Evolutionary conservation across 2,113 vertebrate genomes (phyloP).

Genomic region (Equus quagga): DNA sequence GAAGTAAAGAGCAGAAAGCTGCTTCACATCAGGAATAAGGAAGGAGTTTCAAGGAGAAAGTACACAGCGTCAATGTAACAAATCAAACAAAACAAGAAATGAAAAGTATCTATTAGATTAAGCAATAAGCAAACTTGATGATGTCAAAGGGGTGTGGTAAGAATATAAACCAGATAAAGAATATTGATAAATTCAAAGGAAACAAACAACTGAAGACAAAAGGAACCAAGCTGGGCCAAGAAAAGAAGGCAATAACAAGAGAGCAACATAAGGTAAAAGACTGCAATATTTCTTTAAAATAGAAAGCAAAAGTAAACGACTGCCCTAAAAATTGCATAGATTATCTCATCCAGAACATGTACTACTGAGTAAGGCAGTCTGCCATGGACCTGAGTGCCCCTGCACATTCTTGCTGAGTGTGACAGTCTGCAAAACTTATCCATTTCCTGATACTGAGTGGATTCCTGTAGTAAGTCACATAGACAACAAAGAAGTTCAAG

Average conservation of each 20-base stretch:
- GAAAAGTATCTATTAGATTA: conserved; percentile 47
- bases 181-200: conserved; percentile 46
- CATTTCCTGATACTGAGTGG: conserved; percentile 29
- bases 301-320: conserved; percentile 52
- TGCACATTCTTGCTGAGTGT: not conserved
- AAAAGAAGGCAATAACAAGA: not conserved
- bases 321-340: not conserved
- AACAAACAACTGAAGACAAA: conserved; percentile 34
- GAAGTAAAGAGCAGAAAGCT: not conserved
- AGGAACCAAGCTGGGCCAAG: not conserved
- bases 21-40: conserved; percentile 1
- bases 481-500: conserved; percentile 35
- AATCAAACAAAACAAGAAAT: conserved; percentile 21
- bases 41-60: not conserved
- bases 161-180: conserved; percentile 56
- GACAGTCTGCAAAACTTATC: not conserved
- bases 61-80: not conserved
- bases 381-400: not conserved
- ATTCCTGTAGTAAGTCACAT: not conserved
- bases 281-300: not conserved
- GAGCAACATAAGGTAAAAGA: not conserved
- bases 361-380: not conserved
- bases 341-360: not conserved
- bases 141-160: conserved; percentile 29
- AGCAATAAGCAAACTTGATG: not conserved